Conservation (phyloP, 2,797 vertebrate genomes). For the Furcifer pardalis region DNA sequence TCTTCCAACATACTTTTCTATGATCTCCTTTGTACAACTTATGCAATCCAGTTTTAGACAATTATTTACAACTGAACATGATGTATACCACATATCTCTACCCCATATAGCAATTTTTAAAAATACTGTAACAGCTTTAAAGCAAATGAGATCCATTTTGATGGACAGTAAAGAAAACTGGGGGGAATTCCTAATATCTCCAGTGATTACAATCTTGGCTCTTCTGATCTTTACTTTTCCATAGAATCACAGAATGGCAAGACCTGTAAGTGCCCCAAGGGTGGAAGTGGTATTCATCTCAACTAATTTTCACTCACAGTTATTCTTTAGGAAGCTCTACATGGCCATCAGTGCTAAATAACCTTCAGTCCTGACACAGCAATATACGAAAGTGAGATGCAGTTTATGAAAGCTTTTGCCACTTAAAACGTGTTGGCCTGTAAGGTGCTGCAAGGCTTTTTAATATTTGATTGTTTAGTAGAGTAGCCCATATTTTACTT, state of each 20-base stretch:
- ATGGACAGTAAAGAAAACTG: background rate
- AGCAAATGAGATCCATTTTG: background rate
- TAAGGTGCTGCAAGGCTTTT: background rate
- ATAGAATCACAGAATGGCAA: no score
- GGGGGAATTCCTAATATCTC: background rate
- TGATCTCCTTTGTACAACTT: slow-evolving; percentile 69
- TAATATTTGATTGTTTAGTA: background rate
- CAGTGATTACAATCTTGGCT: background rate
- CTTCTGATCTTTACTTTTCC: background rate
- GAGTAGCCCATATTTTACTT: no score
- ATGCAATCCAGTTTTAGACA: slow-evolving; percentile 69
- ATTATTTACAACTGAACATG: slow-evolving; percentile 73
- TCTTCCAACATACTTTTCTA: slow-evolving; percentile 78
- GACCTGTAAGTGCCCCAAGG: no score
- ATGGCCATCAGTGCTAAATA: background rate
- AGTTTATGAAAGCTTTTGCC: background rate
- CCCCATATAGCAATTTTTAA: slow-evolving; percentile 68
- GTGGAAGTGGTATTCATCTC: background rate
- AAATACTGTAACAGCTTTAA: slow-evolving; percentile 57
- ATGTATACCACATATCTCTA: no score
- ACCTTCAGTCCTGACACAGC: background rate
- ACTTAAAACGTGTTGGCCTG: background rate
- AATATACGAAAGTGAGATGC: background rate
- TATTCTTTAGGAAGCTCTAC: background rate
- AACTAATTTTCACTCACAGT: background rate